Evolutionary conservation across 2,888 invertebrate genomes (phyloP).

Genomic region (Rhingia rostrata): DNA sequence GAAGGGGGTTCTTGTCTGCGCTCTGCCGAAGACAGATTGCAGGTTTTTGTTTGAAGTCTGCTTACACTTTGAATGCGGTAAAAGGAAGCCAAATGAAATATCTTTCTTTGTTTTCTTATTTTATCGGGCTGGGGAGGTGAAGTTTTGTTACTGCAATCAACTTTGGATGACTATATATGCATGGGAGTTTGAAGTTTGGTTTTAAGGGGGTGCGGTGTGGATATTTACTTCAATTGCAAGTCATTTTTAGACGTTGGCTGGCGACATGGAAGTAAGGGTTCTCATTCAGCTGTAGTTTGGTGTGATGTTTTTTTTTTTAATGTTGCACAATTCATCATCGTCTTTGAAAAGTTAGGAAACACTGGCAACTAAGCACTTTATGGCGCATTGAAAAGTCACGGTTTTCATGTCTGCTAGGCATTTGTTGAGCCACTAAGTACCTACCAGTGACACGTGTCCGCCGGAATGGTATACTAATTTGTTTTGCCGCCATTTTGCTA

Average conservation of each 20-base stretch:
- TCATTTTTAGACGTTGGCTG: conserved; percentile 27
- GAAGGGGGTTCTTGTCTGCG: conserved; percentile 19
- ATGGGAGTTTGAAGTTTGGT: conserved; percentile 5
- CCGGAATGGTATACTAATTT: no score
- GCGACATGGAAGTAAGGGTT: conserved; percentile 1
- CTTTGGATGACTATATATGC: conserved; percentile 11
- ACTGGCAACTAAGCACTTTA: no score
- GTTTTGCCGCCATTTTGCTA: no score
- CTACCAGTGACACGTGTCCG: no score
- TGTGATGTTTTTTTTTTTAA: no score
- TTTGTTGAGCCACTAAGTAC: no score
- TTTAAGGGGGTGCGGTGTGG: conserved; percentile 9
- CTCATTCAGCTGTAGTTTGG: background rate
- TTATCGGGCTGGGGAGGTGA: background rate
- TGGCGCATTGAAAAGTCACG: no score
- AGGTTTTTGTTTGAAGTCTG: conserved; percentile 61
- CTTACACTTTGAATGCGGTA: conserved; percentile 35
- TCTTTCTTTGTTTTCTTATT: conserved; percentile 28
- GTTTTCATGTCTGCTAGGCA: no score
- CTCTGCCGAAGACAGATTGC: conserved; percentile 43
- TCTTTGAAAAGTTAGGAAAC: no score
- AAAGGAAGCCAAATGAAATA: conserved; percentile 52
- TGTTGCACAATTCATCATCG: no score
- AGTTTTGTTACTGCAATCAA: conserved; percentile 39
- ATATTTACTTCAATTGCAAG: conserved; percentile 49